These are phyloP conservation scores for Drepanosiphum platanoidis DNA, from an alignment of 2,888 invertebrate genomes.

Conservation along the genomic window DNA sequence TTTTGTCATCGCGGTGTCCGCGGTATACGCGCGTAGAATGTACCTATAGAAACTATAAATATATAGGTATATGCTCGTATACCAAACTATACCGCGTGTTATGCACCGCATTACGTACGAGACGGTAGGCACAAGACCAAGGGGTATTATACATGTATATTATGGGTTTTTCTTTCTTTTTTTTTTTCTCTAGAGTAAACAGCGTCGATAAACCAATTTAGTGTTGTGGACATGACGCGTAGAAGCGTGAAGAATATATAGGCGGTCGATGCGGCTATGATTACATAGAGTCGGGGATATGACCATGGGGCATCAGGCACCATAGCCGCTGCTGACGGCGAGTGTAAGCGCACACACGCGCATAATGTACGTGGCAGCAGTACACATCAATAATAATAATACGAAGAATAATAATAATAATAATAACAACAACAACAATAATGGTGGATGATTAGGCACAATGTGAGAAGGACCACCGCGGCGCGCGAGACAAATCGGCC, in stretches of 20 bases:
- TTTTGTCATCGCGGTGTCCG: no score
- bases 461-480: slow-evolving; percentile 52
- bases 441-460: slow-evolving; percentile 60
- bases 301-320: slow-evolving; percentile 32
- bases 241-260: slow-evolving; percentile 53
- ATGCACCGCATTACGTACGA: no score
- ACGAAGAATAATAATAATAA: no score
- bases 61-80: no score
- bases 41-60: no score
- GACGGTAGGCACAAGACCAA: no score
- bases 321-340: slow-evolving; percentile 1
- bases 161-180: background rate
- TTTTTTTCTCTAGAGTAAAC: slow-evolving; percentile 27
- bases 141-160: no score
- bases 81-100: no score
- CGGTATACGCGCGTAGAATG: no score
- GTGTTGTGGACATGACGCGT: slow-evolving; percentile 51
- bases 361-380: no score
- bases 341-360: background rate
- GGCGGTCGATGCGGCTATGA: slow-evolving; percentile 5
- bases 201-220: slow-evolving; percentile 57
- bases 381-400: no score
- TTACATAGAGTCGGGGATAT: slow-evolving; percentile 7
- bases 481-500: slow-evolving; percentile 61
- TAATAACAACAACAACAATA: slow-evolving; percentile 47